Base-by-base conservation (phyloP, 2,888 invertebrate species). In the Pocota personata region DNA sequence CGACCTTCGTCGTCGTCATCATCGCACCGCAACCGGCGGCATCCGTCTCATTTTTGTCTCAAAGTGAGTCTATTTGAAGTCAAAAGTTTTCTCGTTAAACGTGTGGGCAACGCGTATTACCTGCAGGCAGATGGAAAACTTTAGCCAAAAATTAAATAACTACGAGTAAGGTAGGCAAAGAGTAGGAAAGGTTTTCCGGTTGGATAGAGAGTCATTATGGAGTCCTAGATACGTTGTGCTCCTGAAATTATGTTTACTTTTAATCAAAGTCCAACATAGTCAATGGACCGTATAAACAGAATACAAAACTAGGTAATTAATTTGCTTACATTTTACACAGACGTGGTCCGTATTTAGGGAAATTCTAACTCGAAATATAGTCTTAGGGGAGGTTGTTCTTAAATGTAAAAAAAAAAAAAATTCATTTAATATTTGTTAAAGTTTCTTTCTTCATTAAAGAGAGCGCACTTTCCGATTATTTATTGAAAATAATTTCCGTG, bases 71-170 rank as follows among this genome's bases (percentile, higher is more conserved):
- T 16, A 30, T 67, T 58, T 48, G 24, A 21, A 58, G 48, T 67
- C 37, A 48, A 76, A 76, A 76, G 66, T 76, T 76, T 67, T 67
- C 76, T 58, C 66, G 66, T 76, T 57, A 76, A 67, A 67, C 19
- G 67, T 50, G 48, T 46, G 67, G 67, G 67, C 76, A 58, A 67
- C 35, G 48, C 76, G n/a, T 48, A 37, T 40, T 40, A 30, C 76
- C 67, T 58, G 27, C 48, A 66, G 66, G 21, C 30, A 46, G 43
- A 30, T 57, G 55, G 35, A 37, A 66, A 66, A 66, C 32, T 57
- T 57, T 57, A 16, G 7, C 16, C 43, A 43, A 57, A 69, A 57
- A 30, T 57, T 24, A 55, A 57, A 57, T 43, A 43, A 55, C 37
- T 21, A n/a, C n/a, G n/a, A n/a, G n/a, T n/a, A 48, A 43, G 3